Evolutionary conservation across 2,797 vertebrate genomes (phyloP).

Genomic region (Acanthiza pusilla): DNA sequence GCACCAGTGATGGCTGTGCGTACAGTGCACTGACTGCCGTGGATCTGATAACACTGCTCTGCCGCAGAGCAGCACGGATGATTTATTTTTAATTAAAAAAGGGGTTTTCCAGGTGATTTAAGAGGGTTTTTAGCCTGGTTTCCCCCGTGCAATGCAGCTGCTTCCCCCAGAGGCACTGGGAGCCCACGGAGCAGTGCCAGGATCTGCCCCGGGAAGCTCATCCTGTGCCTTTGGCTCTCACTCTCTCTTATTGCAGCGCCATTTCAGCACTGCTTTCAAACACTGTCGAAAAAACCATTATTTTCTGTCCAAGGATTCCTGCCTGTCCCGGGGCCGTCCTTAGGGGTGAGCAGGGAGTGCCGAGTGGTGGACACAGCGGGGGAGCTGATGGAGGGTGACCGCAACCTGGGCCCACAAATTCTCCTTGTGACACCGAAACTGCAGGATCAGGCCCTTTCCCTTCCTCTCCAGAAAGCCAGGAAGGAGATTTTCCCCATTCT

Average conservation of each 20-base stretch:
- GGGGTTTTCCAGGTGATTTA: neutral
- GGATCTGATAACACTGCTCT: no score
- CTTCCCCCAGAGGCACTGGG: no score
- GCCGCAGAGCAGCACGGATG: no score
- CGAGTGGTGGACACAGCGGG: accelerated
- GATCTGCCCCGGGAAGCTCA: neutral
- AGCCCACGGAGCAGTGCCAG: neutral
- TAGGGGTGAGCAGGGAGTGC: neutral
- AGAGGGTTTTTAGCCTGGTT: neutral
- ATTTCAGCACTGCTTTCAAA: neutral
- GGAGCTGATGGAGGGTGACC: accelerated
- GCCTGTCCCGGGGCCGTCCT: neutral
- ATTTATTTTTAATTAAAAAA: neutral
- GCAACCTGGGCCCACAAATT: accelerated
- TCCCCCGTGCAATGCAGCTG: no score
- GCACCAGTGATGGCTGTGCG: neutral
- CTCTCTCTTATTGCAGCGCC: neutral
- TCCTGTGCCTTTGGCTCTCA: neutral
- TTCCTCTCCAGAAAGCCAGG: no score
- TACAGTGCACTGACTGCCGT: neutral
- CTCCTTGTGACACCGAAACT: no score
- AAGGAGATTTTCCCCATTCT: neutral
- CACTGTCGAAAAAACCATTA: accelerated
- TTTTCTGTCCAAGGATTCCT: neutral
- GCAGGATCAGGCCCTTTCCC: neutral